phyloP scores from a whole-genome alignment of 2,797 vertebrate species.

The Luscinia luscinia region DNA sequence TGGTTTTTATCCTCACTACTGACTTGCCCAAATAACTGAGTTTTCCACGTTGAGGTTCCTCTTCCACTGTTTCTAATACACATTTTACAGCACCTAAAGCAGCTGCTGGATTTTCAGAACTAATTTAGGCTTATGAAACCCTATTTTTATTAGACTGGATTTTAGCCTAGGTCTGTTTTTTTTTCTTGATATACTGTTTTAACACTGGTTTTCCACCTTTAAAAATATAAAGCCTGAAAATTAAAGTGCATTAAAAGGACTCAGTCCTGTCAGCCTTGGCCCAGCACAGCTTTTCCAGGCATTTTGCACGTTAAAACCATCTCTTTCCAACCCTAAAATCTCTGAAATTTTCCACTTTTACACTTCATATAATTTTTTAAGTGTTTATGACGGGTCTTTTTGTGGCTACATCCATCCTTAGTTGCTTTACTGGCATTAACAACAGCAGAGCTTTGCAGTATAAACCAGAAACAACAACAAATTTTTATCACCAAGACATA shows the following conservation, averaged over 20 bases:
- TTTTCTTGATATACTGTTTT: neutral
- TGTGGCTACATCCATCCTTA: neutral
- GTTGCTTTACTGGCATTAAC: neutral
- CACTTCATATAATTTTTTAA: neutral
- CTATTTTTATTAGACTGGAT: neutral
- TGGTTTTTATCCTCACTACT: neutral
- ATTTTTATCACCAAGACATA: neutral
- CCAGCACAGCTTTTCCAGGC: neutral
- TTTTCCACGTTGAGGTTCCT: neutral
- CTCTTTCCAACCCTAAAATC: constrained; percentile 12
- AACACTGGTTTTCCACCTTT: neutral
- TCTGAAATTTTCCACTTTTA: neutral
- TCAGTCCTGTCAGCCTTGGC: neutral
- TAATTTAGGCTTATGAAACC: neutral
- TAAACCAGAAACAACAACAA: neutral
- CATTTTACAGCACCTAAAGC: neutral
- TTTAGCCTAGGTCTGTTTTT: neutral
- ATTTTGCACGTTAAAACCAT: neutral
- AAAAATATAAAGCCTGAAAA: neutral
- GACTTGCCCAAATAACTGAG: neutral
- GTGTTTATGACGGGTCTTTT: neutral
- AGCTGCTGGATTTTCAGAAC: constrained; percentile 1
- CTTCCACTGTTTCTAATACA: neutral
- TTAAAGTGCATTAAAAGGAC: neutral
- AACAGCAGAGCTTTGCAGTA: neutral